Evolutionary conservation across 1,140 invertebrate species (phyloP).

Genomic region (Caenorhabditis remanei): DNA sequence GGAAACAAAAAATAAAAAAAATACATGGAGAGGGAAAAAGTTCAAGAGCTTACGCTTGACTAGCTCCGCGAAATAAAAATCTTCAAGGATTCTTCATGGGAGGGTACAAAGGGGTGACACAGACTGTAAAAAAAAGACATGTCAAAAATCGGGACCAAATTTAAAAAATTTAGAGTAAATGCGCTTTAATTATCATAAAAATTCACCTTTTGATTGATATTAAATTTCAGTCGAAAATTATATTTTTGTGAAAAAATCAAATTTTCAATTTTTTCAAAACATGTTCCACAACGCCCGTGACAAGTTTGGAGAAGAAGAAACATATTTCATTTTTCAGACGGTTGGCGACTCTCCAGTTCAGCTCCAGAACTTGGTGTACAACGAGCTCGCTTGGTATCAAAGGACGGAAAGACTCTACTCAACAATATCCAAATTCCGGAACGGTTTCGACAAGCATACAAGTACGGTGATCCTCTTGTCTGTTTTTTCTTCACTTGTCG

Average conservation of each 20-base stretch:
- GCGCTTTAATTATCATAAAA: no score
- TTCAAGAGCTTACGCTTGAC: slow-evolving; percentile 24
- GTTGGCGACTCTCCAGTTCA: slow-evolving; percentile 49
- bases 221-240: no score
- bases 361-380: slow-evolving; percentile 53
- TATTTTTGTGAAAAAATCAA: no score
- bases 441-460: slow-evolving; percentile 35
- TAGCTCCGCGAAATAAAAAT: not conserved
- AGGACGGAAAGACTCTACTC: slow-evolving; percentile 58
- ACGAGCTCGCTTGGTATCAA: slow-evolving; percentile 52
- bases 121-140: no score
- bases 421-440: slow-evolving; percentile 59
- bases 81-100: no score
- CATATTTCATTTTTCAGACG: slow-evolving; percentile 47
- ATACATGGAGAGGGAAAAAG: not conserved
- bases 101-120: no score
- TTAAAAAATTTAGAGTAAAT: no score
- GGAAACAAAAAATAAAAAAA: slow-evolving; percentile 34
- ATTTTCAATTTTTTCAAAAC: no score
- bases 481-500: not conserved
- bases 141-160: no score
- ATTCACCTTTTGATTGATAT: no score
- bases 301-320: slow-evolving; percentile 13
- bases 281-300: no score
- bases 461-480: slow-evolving; percentile 12